Evolutionary conservation across 2,113 vertebrate species (phyloP).

Genomic region (Candoia aspera): DNA sequence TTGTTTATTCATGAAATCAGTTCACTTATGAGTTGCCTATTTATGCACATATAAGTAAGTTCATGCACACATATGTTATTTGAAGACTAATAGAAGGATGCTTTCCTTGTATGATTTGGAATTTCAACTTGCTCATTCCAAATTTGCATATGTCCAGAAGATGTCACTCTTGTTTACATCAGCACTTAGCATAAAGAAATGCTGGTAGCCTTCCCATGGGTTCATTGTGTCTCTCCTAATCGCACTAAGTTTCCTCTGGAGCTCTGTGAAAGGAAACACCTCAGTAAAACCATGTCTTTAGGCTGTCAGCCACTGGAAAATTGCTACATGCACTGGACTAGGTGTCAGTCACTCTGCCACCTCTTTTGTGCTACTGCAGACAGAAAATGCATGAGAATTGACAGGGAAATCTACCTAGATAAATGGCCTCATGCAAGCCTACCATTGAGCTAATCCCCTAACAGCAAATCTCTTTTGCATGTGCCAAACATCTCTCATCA

Average conservation of each 20-base stretch:
- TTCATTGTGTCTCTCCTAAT: slow-evolving; percentile 48
- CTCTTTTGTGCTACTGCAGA: slow-evolving; percentile 46
- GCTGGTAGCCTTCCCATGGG: slow-evolving; percentile 15
- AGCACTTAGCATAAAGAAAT: neutral
- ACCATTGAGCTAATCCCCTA: slow-evolving; percentile 50
- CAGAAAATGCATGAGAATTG: slow-evolving; percentile 30
- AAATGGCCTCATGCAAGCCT: slow-evolving; percentile 36
- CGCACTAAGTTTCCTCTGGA: slow-evolving; percentile 48
- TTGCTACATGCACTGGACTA: slow-evolving; percentile 22
- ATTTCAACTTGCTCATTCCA: neutral
- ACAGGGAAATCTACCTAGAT: slow-evolving; percentile 43
- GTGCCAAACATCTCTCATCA: slow-evolving; percentile 16
- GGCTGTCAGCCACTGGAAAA: slow-evolving; percentile 55
- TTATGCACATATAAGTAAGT: neutral
- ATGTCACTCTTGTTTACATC: slow-evolving; percentile 71
- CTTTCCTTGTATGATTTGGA: neutral
- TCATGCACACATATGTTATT: neutral
- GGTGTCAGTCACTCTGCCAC: slow-evolving; percentile 35
- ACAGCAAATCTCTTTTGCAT: slow-evolving; percentile 40
- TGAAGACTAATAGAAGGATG: neutral
- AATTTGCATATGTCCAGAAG: slow-evolving; percentile 61
- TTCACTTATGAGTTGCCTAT: neutral
- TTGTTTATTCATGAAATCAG: neutral
- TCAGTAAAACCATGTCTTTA: slow-evolving; percentile 53
- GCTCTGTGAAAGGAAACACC: slow-evolving; percentile 54